These are phyloP conservation scores for Drosophila macrothrix DNA, from an alignment of 2,888 invertebrate genomes.

Conservation along the genomic window DNA sequence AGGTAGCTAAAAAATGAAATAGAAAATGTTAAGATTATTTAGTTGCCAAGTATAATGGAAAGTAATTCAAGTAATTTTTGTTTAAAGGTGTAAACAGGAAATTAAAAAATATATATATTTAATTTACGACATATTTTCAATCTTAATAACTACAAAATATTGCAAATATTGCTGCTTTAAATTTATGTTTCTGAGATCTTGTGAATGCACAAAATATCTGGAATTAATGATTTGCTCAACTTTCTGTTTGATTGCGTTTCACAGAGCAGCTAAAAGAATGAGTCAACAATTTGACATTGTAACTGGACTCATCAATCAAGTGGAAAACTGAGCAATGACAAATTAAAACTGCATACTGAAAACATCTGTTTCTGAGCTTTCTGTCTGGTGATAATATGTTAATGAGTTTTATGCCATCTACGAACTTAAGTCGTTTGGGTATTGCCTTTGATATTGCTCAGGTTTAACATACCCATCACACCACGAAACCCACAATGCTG, in stretches of 20 bases:
- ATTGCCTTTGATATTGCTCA: conserved; percentile 18
- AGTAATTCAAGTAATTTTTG: background rate
- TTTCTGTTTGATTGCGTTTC: background rate
- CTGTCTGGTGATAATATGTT: conserved; percentile 51
- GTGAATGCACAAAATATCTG: background rate
- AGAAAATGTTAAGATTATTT: background rate
- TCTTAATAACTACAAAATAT: background rate
- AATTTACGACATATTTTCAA: background rate
- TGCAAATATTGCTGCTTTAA: background rate
- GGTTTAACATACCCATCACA: background rate
- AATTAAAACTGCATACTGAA: conserved; percentile 12
- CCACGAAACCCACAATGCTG: conserved; percentile 5
- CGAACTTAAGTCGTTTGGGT: conserved; percentile 33
- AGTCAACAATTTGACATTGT: background rate
- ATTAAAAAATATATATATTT: background rate
- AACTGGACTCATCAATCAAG: conserved; percentile 47
- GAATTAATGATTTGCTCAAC: background rate
- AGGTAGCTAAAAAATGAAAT: background rate
- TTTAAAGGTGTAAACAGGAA: background rate
- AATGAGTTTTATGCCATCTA: conserved; percentile 45
- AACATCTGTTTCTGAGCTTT: conserved; percentile 41
- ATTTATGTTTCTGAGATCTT: background rate
- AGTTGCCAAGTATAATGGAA: background rate
- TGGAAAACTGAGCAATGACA: conserved; percentile 33
- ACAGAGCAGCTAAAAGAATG: background rate